These are phyloP conservation scores for Labeo calbasu DNA, from an alignment of 2,797 vertebrate species.

Conservation along the genomic window DNA sequence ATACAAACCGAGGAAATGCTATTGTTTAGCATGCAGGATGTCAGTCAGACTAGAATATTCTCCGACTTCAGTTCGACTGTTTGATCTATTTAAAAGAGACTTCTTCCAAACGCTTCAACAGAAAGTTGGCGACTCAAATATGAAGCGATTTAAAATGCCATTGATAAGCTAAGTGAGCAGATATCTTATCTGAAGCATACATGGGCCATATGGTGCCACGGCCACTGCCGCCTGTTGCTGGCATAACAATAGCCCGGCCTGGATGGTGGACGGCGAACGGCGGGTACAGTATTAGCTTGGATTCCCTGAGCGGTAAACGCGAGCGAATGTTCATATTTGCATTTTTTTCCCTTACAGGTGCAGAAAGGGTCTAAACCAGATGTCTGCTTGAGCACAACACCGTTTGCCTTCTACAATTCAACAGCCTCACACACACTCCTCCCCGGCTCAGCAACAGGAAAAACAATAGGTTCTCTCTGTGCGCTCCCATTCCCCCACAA, in stretches of 20 bases:
- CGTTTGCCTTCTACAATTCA: constrained; percentile 77
- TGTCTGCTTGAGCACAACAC: constrained; percentile 81
- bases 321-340: constrained; percentile 76
- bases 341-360: constrained; percentile 83
- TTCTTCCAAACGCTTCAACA: constrained; percentile 20
- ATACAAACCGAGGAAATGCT: constrained; percentile 37
- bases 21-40: constrained; percentile 43
- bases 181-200: constrained; percentile 86
- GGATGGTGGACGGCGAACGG: constrained; percentile 73
- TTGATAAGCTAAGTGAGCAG: constrained; percentile 82
- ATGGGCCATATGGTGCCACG: constrained; percentile 83
- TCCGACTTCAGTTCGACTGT: not conserved
- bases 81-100: constrained; percentile 13
- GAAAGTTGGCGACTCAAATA: constrained; percentile 78
- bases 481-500: constrained; percentile 66
- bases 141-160: constrained; percentile 81
- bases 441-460: constrained; percentile 71
- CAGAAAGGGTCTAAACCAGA: constrained; percentile 83
- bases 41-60: constrained; percentile 17
- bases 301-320: constrained; percentile 69
- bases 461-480: constrained; percentile 82
- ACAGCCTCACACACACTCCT: constrained; percentile 70
- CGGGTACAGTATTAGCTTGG: constrained; percentile 73
- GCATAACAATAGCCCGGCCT: constrained; percentile 80
- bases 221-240: constrained; percentile 81